Percentiles rank a stretch among this genome's conserved stretches.
These are phyloP conservation scores for Cerceris rybyensis DNA, from an alignment of 2,888 invertebrate species.

Conservation along the genomic window DNA sequence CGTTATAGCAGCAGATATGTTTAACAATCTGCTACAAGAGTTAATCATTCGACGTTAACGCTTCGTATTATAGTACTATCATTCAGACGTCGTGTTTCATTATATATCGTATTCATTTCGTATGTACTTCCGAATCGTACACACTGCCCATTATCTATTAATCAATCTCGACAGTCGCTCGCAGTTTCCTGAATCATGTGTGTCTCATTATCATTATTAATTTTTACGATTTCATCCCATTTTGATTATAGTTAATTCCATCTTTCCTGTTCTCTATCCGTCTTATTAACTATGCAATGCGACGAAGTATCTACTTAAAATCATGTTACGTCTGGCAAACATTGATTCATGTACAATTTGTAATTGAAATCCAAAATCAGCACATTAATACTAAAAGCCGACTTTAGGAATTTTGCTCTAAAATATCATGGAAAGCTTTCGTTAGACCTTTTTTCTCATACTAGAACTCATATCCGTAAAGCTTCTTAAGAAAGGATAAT, in stretches of 20 bases:
- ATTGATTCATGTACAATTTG: neutral
- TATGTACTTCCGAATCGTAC: conserved; percentile 51
- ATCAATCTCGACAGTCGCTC: conserved; percentile 57
- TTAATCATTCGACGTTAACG: conserved; percentile 55
- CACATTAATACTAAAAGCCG: neutral
- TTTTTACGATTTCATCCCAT: conserved; percentile 11
- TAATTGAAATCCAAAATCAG: neutral
- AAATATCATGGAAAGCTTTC: too few relatives aligned
- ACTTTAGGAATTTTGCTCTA: conserved; percentile 4
- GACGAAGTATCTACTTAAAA: conserved; percentile 49
- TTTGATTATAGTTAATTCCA: neutral
- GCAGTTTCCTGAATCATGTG: conserved; percentile 58
- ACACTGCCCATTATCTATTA: conserved; percentile 35
- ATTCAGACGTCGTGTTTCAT: conserved; percentile 47
- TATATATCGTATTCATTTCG: conserved; percentile 42
- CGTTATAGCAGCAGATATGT: conserved; percentile 56
- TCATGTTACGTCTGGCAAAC: conserved; percentile 39
- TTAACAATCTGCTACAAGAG: conserved; percentile 57
- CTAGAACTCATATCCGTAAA: too few relatives aligned
- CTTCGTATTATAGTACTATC: conserved; percentile 57
- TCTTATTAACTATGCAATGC: conserved; percentile 37
- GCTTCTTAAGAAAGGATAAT: too few relatives aligned
- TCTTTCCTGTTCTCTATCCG: neutral
- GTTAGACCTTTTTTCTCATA: too few relatives aligned
- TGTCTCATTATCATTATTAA: conserved; percentile 20